Evolutionary conservation across 2,888 invertebrate species (phyloP), one percentile per base, ranked within the genome.

Genomic region (Caprella mutica): DNA sequence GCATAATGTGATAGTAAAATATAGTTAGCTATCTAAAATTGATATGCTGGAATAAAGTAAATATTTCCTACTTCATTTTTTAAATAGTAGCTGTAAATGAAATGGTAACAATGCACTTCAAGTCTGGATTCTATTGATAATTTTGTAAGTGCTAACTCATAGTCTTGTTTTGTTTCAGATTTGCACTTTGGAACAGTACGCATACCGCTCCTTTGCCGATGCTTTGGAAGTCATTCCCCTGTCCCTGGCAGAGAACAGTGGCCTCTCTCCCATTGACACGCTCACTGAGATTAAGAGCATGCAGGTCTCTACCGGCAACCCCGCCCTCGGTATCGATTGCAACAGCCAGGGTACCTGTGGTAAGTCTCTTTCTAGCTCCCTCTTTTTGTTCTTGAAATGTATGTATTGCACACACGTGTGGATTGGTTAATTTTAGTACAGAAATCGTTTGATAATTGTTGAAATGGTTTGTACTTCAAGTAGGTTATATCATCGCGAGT

Each of bases 241-340:
- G 69, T 94, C 98, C 0, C 76, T 98, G 56, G 93, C 98, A 0
- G 97, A 98, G 75, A 98, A 98, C 77, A 81, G 91, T 68, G 98
- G 98, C 24, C 76, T 93, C 27, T 84, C 90, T 4, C 87, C 97
- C 0, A 93, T 98, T 67, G 86, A 94, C 70, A 83, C 92, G 0
- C 73, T 98, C 52, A 86, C 91, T 0, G 90, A 92, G 68, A 79
- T 93, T 43, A 94, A 93, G 77, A 83, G 92, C 12, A 80, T 84
- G 38, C 98, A 99, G 71, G 80, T 87, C 5, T 75, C 82, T 1
- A 86, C 90, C 70, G 84, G 84, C 59, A 90, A 92, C 71, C 80
- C 86, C 1, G 81, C 84, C 65, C 77, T 98, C 23, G 98, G 98
- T 43, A 86, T 98, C 52, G 98, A 99, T 75, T 98, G 97, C 73